Conservation (phyloP, 30 jellyfish, hydroid and myxozoan species). For the Nemopilema nomurai region DNA sequence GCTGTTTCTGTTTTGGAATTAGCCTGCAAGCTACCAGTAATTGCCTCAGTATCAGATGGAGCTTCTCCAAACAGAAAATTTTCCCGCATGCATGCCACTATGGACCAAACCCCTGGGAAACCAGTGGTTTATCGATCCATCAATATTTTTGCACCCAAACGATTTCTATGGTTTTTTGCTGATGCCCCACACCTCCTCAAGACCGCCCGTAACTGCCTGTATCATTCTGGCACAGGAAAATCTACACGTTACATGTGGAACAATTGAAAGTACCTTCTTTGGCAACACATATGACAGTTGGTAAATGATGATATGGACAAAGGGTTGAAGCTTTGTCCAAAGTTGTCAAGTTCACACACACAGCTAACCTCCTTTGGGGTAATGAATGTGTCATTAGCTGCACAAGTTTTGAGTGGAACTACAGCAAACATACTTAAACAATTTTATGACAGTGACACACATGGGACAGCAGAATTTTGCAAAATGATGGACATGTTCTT, state of each 20-base stretch:
- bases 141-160: conserved; percentile 34
- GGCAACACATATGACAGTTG: conserved; percentile 51
- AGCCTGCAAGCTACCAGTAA: conserved; percentile 63
- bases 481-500: conserved; percentile 49
- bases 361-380: conserved; percentile 31
- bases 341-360: conserved; percentile 40
- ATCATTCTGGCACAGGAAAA: conserved; percentile 45
- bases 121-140: conserved; percentile 39
- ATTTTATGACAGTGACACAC: conserved; percentile 36
- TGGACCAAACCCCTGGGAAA: conserved; percentile 32
- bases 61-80: conserved; percentile 65
- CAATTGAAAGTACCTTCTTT: conserved; percentile 30
- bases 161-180: conserved; percentile 54
- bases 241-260: conserved; percentile 44
- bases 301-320: conserved; percentile 57
- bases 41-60: conserved; percentile 62
- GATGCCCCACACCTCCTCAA: conserved; percentile 46
- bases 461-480: conserved; percentile 66
- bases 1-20: conserved; percentile 57
- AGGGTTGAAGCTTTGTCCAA: conserved; percentile 45
- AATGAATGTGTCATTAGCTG: conserved; percentile 62
- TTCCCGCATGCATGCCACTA: conserved; percentile 47
- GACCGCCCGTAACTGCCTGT: conserved; percentile 42
- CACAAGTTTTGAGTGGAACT: conserved; percentile 46
- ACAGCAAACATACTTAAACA: conserved; percentile 31